Conservation (phyloP, 2,888 invertebrate species). For the Panzeria rudis region DNA sequence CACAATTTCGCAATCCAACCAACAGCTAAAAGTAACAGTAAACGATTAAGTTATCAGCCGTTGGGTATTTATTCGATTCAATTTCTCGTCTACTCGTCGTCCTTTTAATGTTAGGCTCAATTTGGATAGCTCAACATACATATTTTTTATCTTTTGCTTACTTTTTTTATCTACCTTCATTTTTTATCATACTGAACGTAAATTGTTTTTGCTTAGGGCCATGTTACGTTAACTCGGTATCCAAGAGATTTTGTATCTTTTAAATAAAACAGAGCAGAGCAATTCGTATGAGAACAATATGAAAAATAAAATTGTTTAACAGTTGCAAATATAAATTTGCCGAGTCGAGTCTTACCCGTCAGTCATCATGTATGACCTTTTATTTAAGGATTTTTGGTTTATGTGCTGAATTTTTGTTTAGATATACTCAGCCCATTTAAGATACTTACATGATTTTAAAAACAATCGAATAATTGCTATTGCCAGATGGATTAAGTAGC, state of each 20-base stretch:
- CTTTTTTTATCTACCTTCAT: background rate
- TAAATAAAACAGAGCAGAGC: conserved; percentile 37
- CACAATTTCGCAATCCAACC: background rate
- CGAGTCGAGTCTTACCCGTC: conserved; percentile 32
- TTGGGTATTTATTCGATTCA: conserved; percentile 60
- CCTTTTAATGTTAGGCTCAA: conserved; percentile 4
- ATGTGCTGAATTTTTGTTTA: conserved; percentile 34
- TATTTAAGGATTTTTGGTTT: conserved; percentile 1
- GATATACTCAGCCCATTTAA: conserved; percentile 58
- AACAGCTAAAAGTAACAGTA: conserved; percentile 33
- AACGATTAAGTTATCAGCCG: conserved; percentile 69
- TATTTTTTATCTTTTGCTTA: conserved; percentile 46
- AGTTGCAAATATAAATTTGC: conserved; percentile 53
- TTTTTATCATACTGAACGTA: conserved; percentile 42
- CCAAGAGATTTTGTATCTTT: conserved; percentile 39
- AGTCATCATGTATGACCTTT: conserved; percentile 22
- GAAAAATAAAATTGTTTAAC: conserved; percentile 35
- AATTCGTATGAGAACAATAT: conserved; percentile 19
- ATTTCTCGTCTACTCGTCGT: conserved; percentile 20
- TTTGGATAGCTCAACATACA: conserved; percentile 13
- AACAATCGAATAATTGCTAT: conserved; percentile 60
- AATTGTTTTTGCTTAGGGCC: conserved; percentile 50
- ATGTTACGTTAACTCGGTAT: conserved; percentile 13
- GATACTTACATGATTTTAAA: conserved; percentile 64
- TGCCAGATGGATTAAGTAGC: conserved; percentile 53